Base-by-base conservation (phyloP, 2,797 vertebrate genomes). In the Enteromius anoplus region DNA sequence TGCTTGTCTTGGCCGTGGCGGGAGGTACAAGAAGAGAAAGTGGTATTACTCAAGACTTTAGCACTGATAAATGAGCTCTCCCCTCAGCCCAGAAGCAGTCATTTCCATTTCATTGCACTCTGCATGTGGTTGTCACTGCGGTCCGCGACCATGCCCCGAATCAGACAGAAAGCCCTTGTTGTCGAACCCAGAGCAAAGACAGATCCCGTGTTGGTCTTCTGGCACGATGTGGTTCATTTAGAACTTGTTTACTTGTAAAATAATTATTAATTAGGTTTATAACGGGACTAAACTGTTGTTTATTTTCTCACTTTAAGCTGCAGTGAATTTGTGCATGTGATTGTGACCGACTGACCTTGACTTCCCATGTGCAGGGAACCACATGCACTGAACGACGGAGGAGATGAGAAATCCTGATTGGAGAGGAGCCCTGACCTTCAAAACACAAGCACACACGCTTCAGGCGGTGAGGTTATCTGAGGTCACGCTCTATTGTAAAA, bases 31-130 rank as follows among this genome's bases (percentile, higher is more conserved):
- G 29, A 84, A 76, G 55, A 87, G 85, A 85, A 68, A 77, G 65
- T 42, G 42, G 34, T 80, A 80, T 64, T 64, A 82, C 75, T 80
- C 70, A 70, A 86, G 34, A 80, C 76, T 83, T 69, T 62, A 83
- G 70, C 85, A 34, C 60, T 83, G 85, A 86, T 53, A 86, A 82
- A 87, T 77, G 82, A 86, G 75, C 23, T 82, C 78, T 53, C 47
- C 69, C 75, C 51, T 84, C 47, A 82, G 70, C 40, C 64, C 51
- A 81, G 73, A 86, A 66, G 21, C 70, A 86, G 64, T 32, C 62
- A 79, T 84, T 87, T 86, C 79, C 82, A 55, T 60, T 40, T 82
- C 49, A 68, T 19, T 76, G 42, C 47, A 60, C 82, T 26, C 71
- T 34, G n/a, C 49, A 72, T 84, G 79, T 66, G 82, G 75, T 71